Base-by-base conservation (phyloP, 2,113 vertebrate genomes). In the Cryptoleucopteryx plumbea region DNA sequence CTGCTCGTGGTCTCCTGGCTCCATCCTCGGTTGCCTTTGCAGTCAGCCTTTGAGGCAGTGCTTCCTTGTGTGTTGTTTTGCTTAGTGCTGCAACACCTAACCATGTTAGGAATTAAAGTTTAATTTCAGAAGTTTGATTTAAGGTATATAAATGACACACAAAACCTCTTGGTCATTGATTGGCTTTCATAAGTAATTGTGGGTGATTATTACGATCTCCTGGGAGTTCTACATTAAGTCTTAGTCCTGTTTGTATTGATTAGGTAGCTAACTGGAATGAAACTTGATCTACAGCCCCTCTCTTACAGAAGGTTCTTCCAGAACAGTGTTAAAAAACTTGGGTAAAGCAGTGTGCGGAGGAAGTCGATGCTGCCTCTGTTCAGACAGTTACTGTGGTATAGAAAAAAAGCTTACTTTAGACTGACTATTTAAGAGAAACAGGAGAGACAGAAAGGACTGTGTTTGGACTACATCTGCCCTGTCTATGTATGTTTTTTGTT, bases 101-200 rank as follows among this genome's bases (percentile, higher is more conserved):
- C 77, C 0, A 0, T 23, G 58, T 74, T 88, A 83, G 59, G 58
- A 93, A 90, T 83, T 82, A 88, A 86, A 88, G 93, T 78, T 94
- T 77, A 62, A 83, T 94, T 88, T 91, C 38, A 73, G 59, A 90
- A 71, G 79, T 86, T 83, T 93, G 63, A 66, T 74, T 93, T 94
- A 77, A 93, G 59, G 38, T 80, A 78, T 40, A 83, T 81, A 88
- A 90, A 92, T 3, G 50, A 68, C 71, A 81, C 47, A 47, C n/a
- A 83, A 84, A 94, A n/a, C 90, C 52, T 92, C 88, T 48, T 27
- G 59, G 72, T 72, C 72, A 81, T 93, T 96, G 82, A 78, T 21
- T 90, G 7, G 61, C 79, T 97, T 90, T 74, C 34, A 2, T 88
- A 93, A 96, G 67, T 90, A 96, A 94, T 86, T 88, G 80, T 36